A percentile compares a stretch with the other conserved stretches of the same genome.
Evolutionary conservation across 2,113 vertebrate species (phyloP).

Genomic region (Pluvialis apricaria): DNA sequence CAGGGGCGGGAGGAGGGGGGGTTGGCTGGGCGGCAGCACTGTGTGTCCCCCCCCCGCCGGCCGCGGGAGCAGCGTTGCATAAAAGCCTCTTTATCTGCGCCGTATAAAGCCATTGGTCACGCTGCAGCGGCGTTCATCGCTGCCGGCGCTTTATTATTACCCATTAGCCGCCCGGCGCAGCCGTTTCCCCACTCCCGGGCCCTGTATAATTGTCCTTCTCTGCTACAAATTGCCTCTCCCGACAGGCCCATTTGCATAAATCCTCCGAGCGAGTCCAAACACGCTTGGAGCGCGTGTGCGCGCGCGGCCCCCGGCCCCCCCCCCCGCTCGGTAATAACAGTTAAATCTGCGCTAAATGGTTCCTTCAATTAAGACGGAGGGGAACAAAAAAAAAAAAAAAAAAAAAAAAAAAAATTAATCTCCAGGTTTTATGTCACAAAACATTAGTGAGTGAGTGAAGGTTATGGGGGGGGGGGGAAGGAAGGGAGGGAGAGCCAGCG

Average conservation of each 20-base stretch:
- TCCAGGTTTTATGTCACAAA: slow-evolving; percentile 77
- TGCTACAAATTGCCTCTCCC: slow-evolving; percentile 82
- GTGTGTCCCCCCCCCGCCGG: not conserved
- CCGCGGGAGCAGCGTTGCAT: slow-evolving; percentile 37
- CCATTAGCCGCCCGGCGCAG: slow-evolving; percentile 74
- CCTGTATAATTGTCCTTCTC: slow-evolving; percentile 79
- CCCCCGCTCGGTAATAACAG: slow-evolving; percentile 77
- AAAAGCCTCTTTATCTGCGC: slow-evolving; percentile 62
- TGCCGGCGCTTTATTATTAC: slow-evolving; percentile 70
- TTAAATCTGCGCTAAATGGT: slow-evolving; percentile 81
- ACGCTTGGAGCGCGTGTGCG: slow-evolving; percentile 57
- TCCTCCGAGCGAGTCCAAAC: slow-evolving; percentile 72
- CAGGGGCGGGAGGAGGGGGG: too few species aligned
- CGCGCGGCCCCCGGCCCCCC: slow-evolving; percentile 69
- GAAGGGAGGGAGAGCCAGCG: not conserved
- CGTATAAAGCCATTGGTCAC: slow-evolving; percentile 71
- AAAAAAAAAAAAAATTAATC: slow-evolving; percentile 58
- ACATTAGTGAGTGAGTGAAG: slow-evolving; percentile 67
- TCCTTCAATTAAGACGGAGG: slow-evolving; percentile 77
- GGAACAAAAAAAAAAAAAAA: not conserved
- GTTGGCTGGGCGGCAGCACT: not conserved
- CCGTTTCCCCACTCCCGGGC: slow-evolving; percentile 73
- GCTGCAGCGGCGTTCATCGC: slow-evolving; percentile 66
- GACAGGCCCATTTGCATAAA: slow-evolving; percentile 78
- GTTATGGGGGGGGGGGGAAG: not conserved